A percentile compares a stretch with the other conserved stretches of the same genome.
Conservation (phyloP, 2,888 invertebrate genomes). For the Dromius quadrimaculatus region DNA sequence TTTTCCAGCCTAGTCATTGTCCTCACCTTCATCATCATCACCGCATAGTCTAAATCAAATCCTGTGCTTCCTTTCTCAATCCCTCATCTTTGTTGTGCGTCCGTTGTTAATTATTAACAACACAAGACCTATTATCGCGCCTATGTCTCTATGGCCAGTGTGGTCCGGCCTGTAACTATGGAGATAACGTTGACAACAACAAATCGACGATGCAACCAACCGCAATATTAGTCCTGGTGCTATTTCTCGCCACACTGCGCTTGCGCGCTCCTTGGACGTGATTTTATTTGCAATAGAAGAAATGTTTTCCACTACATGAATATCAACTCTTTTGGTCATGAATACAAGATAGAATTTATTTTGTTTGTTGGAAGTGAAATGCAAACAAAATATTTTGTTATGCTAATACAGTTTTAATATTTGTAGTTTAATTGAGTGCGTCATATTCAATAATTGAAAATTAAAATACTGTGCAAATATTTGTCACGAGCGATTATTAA, state of each 20-base stretch:
- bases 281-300: conserved; percentile 28
- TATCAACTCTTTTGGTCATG: neutral
- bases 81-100: conserved; percentile 8
- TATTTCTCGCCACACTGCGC: conserved; percentile 8
- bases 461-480: too few species aligned
- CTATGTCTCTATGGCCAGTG: conserved; percentile 20
- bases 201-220: conserved; percentile 9
- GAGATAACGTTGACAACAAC: conserved; percentile 46
- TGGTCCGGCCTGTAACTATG: conserved; percentile 36
- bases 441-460: neutral
- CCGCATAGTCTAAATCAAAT: too few species aligned
- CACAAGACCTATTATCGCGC: conserved; percentile 38
- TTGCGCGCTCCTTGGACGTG: conserved; percentile 21
- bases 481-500: too few species aligned
- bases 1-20: too few species aligned
- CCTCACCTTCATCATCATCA: too few species aligned
- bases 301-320: neutral
- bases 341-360: neutral
- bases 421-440: neutral
- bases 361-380: too few species aligned
- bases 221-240: neutral
- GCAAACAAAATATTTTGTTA: too few species aligned
- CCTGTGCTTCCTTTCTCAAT: too few species aligned
- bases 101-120: conserved; percentile 48
- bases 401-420: too few species aligned